These are phyloP conservation scores for Hyles lineata DNA, from an alignment of 2,888 invertebrate genomes.

Conservation along the genomic window DNA sequence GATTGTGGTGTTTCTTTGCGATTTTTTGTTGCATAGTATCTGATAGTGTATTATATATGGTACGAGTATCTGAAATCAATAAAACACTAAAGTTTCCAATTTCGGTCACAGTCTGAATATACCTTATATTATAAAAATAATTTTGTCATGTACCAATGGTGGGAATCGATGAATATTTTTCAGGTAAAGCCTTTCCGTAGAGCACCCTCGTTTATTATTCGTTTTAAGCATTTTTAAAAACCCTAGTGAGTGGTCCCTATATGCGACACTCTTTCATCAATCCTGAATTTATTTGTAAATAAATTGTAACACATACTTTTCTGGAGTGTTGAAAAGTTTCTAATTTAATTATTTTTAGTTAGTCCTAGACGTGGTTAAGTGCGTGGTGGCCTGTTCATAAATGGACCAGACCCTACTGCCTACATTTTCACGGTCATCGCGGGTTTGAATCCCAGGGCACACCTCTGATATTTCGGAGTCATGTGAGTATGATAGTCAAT, in stretches of 20 bases:
- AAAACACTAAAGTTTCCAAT: background rate
- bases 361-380: background rate
- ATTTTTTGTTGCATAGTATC: no score
- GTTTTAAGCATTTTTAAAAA: conserved; percentile 40
- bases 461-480: no score
- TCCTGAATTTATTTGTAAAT: background rate
- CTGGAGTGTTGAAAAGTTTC: background rate
- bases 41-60: no score
- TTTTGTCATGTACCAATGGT: background rate
- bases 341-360: background rate
- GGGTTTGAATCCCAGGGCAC: no score
- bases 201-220: conserved; percentile 45
- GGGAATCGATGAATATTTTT: conserved; percentile 4
- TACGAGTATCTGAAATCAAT: background rate
- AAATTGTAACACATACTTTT: background rate
- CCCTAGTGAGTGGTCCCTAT: conserved; percentile 35
- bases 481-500: no score
- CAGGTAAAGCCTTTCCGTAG: conserved; percentile 34
- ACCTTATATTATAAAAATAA: background rate
- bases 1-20: no score
- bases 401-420: no score
- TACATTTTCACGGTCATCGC: no score
- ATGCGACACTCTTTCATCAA: conserved; percentile 26
- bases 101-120: background rate
- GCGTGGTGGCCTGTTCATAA: no score